A percentile compares a stretch with the other conserved stretches of the same genome.
These are phyloP conservation scores for Cecropterus lyciades DNA, from an alignment of 1,140 invertebrate species.

Conservation along the genomic window DNA sequence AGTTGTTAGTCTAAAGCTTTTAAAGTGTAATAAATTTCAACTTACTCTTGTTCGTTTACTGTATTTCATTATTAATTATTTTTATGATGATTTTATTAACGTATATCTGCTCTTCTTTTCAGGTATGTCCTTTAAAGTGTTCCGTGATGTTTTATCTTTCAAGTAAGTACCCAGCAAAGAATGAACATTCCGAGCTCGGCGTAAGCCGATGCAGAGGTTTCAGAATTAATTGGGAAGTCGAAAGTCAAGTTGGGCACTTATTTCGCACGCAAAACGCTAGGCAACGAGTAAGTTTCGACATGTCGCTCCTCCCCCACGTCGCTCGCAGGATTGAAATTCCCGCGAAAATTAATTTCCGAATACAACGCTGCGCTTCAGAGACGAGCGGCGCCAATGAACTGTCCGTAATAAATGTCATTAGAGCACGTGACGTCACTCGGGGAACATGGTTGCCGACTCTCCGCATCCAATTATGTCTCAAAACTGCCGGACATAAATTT, in stretches of 20 bases:
- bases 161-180: not conserved
- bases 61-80: not conserved
- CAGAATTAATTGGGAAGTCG: constrained; percentile 16
- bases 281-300: constrained; percentile 28
- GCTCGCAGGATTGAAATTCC: constrained; percentile 42
- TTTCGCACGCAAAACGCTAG: constrained; percentile 25
- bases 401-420: constrained; percentile 76
- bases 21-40: not conserved
- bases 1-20: too few relatives aligned
- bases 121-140: constrained; percentile 43
- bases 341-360: constrained; percentile 67
- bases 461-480: constrained; percentile 75
- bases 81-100: not conserved
- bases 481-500: constrained; percentile 75
- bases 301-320: constrained; percentile 15
- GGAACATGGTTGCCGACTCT: constrained; percentile 63
- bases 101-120: constrained; percentile 21
- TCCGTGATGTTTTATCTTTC: not conserved
- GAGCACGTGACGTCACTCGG: constrained; percentile 67
- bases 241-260: constrained; percentile 23
- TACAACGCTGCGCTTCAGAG: constrained; percentile 49
- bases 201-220: constrained; percentile 5
- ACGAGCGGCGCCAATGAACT: constrained; percentile 64
- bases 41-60: not conserved
- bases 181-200: constrained; percentile 3